Conservation (phyloP, 2,888 invertebrate species). For the Lymantria monacha region DNA sequence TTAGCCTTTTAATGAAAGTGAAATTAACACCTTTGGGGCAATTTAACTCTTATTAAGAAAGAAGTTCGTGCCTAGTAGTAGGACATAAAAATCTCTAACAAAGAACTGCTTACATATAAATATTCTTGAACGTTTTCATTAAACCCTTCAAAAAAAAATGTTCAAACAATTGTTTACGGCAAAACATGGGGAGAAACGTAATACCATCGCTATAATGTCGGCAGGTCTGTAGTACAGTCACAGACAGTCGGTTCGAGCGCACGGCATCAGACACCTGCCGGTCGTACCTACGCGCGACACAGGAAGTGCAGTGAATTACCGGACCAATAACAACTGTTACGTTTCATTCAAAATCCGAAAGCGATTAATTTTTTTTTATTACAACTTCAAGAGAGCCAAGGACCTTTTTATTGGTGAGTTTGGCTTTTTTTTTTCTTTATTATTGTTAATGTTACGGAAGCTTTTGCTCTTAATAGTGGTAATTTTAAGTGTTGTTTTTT, state of each 20-base stretch:
- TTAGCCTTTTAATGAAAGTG: too few relatives aligned
- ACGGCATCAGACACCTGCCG: constrained; percentile 47
- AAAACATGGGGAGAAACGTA: constrained; percentile 10
- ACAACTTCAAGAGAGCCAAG: constrained; percentile 24
- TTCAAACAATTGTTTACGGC: not conserved
- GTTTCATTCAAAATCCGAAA: constrained; percentile 46
- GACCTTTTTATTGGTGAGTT: constrained; percentile 24
- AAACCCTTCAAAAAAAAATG: not conserved
- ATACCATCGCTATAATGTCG: constrained; percentile 2
- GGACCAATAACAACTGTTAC: constrained; percentile 41
- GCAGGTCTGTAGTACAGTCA: constrained; percentile 4
- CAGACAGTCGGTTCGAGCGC: constrained; percentile 42
- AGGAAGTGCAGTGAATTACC: constrained; percentile 73
- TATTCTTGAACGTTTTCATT: not conserved
- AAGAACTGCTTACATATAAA: too few relatives aligned
- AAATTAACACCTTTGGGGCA: too few relatives aligned
- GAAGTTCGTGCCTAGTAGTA: too few relatives aligned
- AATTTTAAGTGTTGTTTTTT: not conserved
- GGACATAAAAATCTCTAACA: too few relatives aligned
- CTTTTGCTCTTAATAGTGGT: not conserved
- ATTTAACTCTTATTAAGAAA: too few relatives aligned
- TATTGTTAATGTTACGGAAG: not conserved
- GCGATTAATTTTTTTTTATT: constrained; percentile 34
- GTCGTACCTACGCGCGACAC: constrained; percentile 35
- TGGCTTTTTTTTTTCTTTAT: constrained; percentile 1